phyloP scores from a whole-genome alignment of 2,113 vertebrate genomes.

The Bambusicola thoracicus region DNA sequence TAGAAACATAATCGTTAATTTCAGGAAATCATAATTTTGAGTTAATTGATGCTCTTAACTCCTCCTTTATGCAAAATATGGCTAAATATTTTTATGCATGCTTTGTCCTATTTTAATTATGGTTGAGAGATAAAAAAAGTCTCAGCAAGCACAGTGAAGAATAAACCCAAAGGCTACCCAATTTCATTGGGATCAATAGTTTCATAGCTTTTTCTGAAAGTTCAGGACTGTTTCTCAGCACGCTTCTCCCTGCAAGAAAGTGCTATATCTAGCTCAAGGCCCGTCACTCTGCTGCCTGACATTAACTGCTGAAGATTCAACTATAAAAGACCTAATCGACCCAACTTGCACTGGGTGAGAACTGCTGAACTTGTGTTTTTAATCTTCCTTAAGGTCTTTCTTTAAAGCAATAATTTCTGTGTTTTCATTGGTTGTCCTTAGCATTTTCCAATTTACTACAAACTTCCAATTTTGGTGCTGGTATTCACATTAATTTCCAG shows the following conservation, averaged over 20 bases:
- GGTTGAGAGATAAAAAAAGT: neutral
- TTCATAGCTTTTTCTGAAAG: neutral
- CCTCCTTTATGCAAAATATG: neutral
- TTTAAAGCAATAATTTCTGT: neutral
- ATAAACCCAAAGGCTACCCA: neutral
- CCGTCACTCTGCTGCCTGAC: neutral
- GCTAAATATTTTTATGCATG: neutral
- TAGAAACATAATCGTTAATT: neutral
- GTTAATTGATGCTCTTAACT: neutral
- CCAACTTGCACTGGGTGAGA: neutral
- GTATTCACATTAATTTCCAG: neutral
- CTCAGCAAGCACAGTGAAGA: neutral
- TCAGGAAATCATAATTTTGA: neutral
- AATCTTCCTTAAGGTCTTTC: neutral
- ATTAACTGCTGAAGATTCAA: neutral
- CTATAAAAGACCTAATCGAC: neutral
- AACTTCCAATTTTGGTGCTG: neutral
- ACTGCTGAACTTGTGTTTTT: neutral
- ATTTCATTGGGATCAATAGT: neutral
- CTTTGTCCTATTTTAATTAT: neutral
- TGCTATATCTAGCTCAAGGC: neutral
- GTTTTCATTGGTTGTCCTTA: neutral
- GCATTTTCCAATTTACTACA: neutral
- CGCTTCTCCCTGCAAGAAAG: neutral
- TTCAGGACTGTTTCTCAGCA: neutral